Base-by-base conservation (phyloP, 2,888 invertebrate species). In the Drosophila testacea region DNA sequence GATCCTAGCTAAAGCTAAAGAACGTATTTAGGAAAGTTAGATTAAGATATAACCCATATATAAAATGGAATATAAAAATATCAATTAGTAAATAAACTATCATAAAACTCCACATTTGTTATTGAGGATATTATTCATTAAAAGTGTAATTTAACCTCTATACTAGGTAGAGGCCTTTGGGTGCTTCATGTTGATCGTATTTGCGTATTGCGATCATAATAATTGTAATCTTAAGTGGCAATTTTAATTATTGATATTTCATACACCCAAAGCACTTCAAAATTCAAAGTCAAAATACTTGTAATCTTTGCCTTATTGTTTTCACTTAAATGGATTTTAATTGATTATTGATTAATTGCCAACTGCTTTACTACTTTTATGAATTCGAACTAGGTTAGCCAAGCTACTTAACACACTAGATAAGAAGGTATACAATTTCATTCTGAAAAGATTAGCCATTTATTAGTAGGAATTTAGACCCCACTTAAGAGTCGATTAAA, bases 271-370 rank as follows among this genome's bases (percentile, higher is more conserved):
- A 41, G 28, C 52, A 65, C 44, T 69, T 56, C 6, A 16, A 13
- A 76, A 63, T 60, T 41, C 44, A 52, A 36, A 56, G 51, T 41
- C 57, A 54, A 47, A 57, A 50, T 36, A 55, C 2, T 52, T 27
- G 6, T 63, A 60, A 67, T 67, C 73, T 60, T 39, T 54, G 34
- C 28, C 48, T 41, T 42, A 55, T 63, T 41, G 64, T 16, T 50
- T 42, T 72, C 38, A 64, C 39, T 60, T 56, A 60, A 71, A 61
- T 71, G 66, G 72, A 54, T 77, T 63, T 77, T 63, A 75, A 65
- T 69, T 69, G 60, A 61, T 55, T 44, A 65, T 64, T 69, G 32
- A 32, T 32, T 6, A 32, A 6, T 42, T 42, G 4, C 36, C 9
- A 32, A 44, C 30, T 16, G 16, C 41, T 39, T 66, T 71, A 66